Evolutionary conservation across 2,888 invertebrate species (phyloP), one percentile per base, ranked within the genome.

Genomic region (Orthosia cruda): DNA sequence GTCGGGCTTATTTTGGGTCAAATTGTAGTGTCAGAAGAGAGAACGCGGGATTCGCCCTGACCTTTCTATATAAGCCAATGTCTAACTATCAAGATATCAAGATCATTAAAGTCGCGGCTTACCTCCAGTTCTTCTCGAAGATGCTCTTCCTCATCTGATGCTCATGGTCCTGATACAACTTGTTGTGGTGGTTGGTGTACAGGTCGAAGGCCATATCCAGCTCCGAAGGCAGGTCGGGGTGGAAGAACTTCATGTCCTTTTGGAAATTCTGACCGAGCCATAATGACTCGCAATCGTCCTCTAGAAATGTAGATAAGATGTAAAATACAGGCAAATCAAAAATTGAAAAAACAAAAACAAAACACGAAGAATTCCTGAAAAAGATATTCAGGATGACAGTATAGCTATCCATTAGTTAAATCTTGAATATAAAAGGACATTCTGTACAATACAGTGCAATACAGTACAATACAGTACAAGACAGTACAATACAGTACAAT

Each of bases 71-170:
- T n/a, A 50, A 9, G 3, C 1, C 1, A 26, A 26, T 26, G 26
- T 18, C 50, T 18, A 16, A 4, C 16, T 5, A 18, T 7, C 18
- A 18, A 7, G 5, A 57, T 18, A 32, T 18, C 26, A 57, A 26
- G 7, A 57, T 7, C 13, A 58, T 32, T n/a, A n/a, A 9, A 3
- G 16, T 5, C 40, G 13, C 40, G n/a, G 5, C 71, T 87, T 80
- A 93, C 93, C 85, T 89, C 91, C 91, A 92, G 67, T 92, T 94
- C 3, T 90, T 50, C 47, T 90, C 84, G 57, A 94, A 93, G 32
- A 93, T 91, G 0, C 23, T 58, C 75, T 89, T 91, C 67, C 94
- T 89, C 68, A 80, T 81, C 49, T 89, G 80, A 13, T 90, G 89
- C 67, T 94, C 93, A 0, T 83, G 57, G 1, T 82, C 83, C 12